Evolutionary conservation across 2,888 invertebrate species (phyloP), one percentile per base, ranked within the genome.

Genomic region (Idaea aversata): DNA sequence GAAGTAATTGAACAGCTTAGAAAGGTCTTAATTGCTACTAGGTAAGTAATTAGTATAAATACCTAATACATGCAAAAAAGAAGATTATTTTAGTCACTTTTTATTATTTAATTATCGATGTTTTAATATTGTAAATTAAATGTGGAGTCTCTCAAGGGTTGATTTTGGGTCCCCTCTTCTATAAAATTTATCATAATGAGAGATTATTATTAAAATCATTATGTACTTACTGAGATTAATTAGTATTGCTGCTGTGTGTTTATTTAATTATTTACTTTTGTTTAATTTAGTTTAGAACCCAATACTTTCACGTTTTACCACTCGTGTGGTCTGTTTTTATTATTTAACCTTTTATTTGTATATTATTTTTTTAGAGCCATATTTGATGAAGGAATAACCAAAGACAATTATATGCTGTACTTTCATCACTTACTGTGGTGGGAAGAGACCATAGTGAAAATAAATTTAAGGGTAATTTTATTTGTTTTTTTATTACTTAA

Each of bases 361-460:
- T 2, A 25, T 25, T 25, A 25, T 25, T 1, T 70, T 72, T 81
- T 72, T 79, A 91, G 91, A 65, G 64, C 68, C 0, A 76, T 85
- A 65, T 77, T 93, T 59, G 79, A 86, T 0, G 84, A 83, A 62
- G 85, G 93, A 75, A 80, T 87, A 0, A 88, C 93, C 3, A 72
- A 72, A 64, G 72, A 82, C 0, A 93, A 93, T 74, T 95, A 95
- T 72, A 78, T 83, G 67, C 75, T 84, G 15, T 94, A 88, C 71
- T 95, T 95, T 76, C 93, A 93, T 67, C 84, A 93, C 61, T 77
- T 95, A 60, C 83, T 96, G 0, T 94, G 95, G 93, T 87, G 95
- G 80, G 95, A 95, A 75, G 95, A 96, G 83, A 87, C 94, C 15
- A 91, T 93, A 63, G 73, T 75, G 2, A 84, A 77, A 69, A 85